phyloP scores from a whole-genome alignment of 2,797 vertebrate species.

The Lithobates pipiens region DNA sequence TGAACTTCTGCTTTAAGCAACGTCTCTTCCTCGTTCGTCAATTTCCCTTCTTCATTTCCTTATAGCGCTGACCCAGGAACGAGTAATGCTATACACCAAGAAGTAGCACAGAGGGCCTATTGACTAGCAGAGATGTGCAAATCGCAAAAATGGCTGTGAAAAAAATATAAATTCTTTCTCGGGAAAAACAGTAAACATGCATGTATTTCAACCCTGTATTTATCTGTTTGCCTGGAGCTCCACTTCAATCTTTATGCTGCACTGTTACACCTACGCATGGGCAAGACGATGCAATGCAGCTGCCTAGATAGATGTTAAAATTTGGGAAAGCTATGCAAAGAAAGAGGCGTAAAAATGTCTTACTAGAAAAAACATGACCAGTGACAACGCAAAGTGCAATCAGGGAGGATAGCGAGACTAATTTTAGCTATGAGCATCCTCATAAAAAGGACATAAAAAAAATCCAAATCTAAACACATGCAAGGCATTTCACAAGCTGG shows the following conservation, averaged over 20 bases:
- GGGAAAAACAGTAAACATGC: background rate
- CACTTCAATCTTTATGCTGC: no score
- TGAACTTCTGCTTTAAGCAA: background rate
- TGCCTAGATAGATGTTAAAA: background rate
- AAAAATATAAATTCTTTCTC: background rate
- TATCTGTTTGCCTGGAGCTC: background rate
- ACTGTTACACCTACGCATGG: background rate
- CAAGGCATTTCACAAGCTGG: conserved; percentile 27
- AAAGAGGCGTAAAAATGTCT: background rate
- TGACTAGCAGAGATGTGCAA: background rate
- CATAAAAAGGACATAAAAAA: background rate
- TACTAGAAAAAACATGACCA: background rate
- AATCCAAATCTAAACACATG: conserved; percentile 21
- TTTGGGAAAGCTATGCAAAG: background rate
- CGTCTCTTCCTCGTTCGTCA: background rate
- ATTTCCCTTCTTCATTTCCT: background rate
- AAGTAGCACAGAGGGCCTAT: no score
- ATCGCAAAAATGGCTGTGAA: background rate
- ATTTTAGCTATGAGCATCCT: background rate
- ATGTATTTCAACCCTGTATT: background rate
- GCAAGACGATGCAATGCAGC: background rate
- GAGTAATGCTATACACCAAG: background rate
- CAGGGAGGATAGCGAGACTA: background rate
- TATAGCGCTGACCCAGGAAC: no score
- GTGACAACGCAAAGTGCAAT: background rate